Percentiles rank a stretch among this genome's conserved stretches.
These are phyloP conservation scores for Thereva unica DNA, from an alignment of 2,888 invertebrate species.

Conservation along the genomic window DNA sequence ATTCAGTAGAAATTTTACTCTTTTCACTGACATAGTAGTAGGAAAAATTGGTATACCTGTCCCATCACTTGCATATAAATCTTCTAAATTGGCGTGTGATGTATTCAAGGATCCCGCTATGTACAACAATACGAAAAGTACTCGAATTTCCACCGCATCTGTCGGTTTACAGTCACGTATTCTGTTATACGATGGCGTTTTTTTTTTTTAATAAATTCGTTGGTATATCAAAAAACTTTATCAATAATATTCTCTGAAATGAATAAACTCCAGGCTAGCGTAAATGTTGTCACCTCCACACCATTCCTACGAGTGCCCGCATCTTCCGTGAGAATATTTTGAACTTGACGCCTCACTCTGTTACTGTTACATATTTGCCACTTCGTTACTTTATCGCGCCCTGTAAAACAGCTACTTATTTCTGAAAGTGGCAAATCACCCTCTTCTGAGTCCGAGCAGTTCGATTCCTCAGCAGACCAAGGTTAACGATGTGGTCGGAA, in stretches of 20 bases:
- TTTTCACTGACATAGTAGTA: conserved; percentile 18
- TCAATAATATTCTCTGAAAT: conserved; percentile 9
- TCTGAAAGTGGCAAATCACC: conserved; percentile 8
- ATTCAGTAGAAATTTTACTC: conserved; percentile 14
- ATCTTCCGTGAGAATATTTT: conserved; percentile 20
- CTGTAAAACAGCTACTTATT: conserved; percentile 10
- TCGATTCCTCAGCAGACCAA: conserved; percentile 5
- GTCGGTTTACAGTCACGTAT: conserved; percentile 5
- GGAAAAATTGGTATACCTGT: conserved; percentile 13
- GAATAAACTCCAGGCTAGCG: conserved; percentile 18
- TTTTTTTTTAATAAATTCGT: conserved; percentile 16
- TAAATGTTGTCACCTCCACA: conserved; percentile 12
- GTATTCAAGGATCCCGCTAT: conserved; percentile 5
- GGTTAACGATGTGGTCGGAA: conserved; percentile 6
- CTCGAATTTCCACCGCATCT: conserved; percentile 13
- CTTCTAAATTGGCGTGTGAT: conserved; percentile 15
- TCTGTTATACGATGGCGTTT: conserved; percentile 16
- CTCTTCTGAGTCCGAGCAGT: conserved; percentile 11
- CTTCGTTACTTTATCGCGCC: conserved; percentile 18
- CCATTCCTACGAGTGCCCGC: conserved; percentile 11
- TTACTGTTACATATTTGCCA: conserved; percentile 11
- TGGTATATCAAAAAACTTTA: conserved; percentile 9
- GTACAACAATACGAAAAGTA: conserved; percentile 4
- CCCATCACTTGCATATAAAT: conserved; percentile 18
- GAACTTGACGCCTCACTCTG: conserved; percentile 12